These are phyloP conservation scores for Agonum fuliginosum DNA, from an alignment of 2,888 invertebrate genomes.

Conservation along the genomic window DNA sequence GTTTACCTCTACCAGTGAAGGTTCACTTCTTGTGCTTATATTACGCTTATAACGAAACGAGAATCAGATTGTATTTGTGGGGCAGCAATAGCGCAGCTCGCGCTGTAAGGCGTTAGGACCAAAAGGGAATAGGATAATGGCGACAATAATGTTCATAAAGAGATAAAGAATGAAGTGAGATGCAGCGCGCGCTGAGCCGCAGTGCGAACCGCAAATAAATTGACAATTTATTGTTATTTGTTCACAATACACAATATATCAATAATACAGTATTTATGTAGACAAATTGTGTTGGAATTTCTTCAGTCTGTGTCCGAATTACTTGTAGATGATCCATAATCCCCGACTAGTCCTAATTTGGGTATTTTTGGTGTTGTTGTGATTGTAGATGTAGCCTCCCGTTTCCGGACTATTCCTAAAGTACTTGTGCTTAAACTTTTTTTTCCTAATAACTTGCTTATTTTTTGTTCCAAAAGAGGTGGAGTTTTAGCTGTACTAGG, in stretches of 20 bases:
- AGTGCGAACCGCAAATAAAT: constrained; percentile 21
- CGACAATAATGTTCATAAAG: constrained; percentile 40
- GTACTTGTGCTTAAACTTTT: constrained; percentile 50
- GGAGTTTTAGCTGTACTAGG: constrained; percentile 68
- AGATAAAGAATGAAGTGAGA: constrained; percentile 16
- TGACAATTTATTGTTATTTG: constrained; percentile 56
- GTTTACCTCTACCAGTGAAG: constrained; percentile 40
- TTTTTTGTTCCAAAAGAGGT: constrained; percentile 68
- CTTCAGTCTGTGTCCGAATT: constrained; percentile 64
- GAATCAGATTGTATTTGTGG: constrained; percentile 21
- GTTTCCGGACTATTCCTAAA: constrained; percentile 58
- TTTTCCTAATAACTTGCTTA: constrained; percentile 67
- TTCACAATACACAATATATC: constrained; percentile 53
- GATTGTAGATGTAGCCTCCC: constrained; percentile 8
- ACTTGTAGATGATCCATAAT: constrained; percentile 68
- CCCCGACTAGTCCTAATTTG: constrained; percentile 65
- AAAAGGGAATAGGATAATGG: constrained; percentile 30
- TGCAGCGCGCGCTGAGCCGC: constrained; percentile 25
- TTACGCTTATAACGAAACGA: constrained; percentile 38
- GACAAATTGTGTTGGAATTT: constrained; percentile 39
- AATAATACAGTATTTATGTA: constrained; percentile 57
- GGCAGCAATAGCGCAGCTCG: not conserved
- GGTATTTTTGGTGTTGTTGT: constrained; percentile 26
- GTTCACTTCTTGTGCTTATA: constrained; percentile 50
- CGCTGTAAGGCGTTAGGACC: not conserved